These are phyloP conservation scores for Acanthopleura granulata DNA, from an alignment of 2,888 invertebrate species.

Conservation along the genomic window DNA sequence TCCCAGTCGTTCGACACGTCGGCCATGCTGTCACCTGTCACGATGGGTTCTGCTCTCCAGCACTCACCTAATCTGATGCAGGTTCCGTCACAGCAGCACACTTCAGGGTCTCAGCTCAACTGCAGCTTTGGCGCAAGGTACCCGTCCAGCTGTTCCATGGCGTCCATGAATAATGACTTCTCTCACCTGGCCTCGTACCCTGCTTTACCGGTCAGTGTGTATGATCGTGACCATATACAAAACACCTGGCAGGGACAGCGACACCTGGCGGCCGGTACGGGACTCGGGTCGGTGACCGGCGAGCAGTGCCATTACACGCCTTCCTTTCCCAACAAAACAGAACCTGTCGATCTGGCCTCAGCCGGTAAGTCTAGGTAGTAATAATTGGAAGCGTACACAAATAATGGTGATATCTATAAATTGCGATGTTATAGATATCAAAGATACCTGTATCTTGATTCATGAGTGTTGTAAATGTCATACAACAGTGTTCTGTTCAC, in stretches of 20 bases:
- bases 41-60: slow-evolving; percentile 11
- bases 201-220: slow-evolving; percentile 33
- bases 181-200: slow-evolving; percentile 37
- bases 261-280: slow-evolving; percentile 25
- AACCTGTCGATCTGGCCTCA: slow-evolving; percentile 58
- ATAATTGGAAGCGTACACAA: no score
- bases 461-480: no score
- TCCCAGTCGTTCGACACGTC: slow-evolving; percentile 50
- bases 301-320: slow-evolving; percentile 27
- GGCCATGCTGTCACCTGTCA: slow-evolving; percentile 35
- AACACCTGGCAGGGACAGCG: slow-evolving; percentile 41
- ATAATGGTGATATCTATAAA: no score
- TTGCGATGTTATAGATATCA: no score
- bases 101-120: slow-evolving; percentile 27
- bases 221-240: slow-evolving; percentile 46
- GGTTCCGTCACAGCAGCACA: slow-evolving; percentile 9
- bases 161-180: slow-evolving; percentile 42
- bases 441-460: no score
- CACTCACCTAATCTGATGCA: slow-evolving; percentile 9
- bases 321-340: slow-evolving; percentile 22
- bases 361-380: slow-evolving; percentile 39
- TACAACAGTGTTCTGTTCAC: no score
- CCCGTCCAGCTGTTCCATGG: slow-evolving; percentile 53
- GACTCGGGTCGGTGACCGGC: slow-evolving; percentile 25
- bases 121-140: slow-evolving; percentile 56